Base-by-base conservation (phyloP, 2,113 vertebrate genomes). In the Takifugu flavidus region DNA sequence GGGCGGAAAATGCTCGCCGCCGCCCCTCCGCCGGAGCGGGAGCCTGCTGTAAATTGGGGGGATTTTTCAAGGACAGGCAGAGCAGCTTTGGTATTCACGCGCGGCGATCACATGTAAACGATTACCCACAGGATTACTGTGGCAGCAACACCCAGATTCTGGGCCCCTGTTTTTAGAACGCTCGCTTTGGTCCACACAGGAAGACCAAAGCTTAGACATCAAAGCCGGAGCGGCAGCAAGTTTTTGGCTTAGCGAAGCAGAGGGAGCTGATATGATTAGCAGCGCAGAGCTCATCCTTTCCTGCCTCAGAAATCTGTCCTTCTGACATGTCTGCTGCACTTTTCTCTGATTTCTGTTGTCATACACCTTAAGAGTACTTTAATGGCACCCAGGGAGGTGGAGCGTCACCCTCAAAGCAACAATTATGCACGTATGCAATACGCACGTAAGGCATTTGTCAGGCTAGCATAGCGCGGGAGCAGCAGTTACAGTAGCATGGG, bases 21-120 rank as follows among this genome's bases (percentile, higher is more conserved):
- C 39, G 25, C 65, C 66, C 49, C 61, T 56, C 42, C 27, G 25
- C 34, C 29, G 45, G 46, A 43, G 56, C 45, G 6, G 58, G 44
- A 14, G 14, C 62, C 27, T 26, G 70, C 53, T 75, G 53, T 34
- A 69, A 70, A 68, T 72, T 70, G 26, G 53, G 50, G 49, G 42
- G 64, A 60, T 72, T 77, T 80, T 72, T 74, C 74, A 87, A 83
- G 82, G 84, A 83, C 80, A 66, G 6, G n/a, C 54, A 59, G 74
- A 70, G 52, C 62, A 58, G 56, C 63, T 70, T 86, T 83, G 59
- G 64, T 74, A 86, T 86, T 86, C 73, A 82, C 81, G 74, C 56
- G 5, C 70, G 55, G 67, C 68, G 66, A 80, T 71, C 72, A 79
- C 77, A 80, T 86, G 66, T 83, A 75, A 85, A 82, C 53, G 56